Evolutionary conservation across 2,888 invertebrate genomes (phyloP).

Genomic region (Cheilosia scutellata): DNA sequence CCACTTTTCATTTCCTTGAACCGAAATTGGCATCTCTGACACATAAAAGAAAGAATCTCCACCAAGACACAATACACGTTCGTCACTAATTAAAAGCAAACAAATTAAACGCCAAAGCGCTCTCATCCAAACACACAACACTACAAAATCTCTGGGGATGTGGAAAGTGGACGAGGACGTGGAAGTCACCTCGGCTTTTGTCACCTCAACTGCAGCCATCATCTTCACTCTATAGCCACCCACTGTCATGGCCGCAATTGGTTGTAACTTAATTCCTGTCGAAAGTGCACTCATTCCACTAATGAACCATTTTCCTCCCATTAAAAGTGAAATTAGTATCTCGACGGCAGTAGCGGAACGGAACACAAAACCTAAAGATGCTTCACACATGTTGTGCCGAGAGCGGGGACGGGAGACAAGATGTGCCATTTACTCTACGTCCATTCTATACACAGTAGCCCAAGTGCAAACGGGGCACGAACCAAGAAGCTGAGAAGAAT

Average conservation of each 20-base stretch:
- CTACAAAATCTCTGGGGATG: background rate
- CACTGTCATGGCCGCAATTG: slow-evolving; percentile 74
- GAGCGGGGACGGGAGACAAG: no score
- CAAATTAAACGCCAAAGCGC: slow-evolving; percentile 68
- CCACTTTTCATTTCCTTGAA: slow-evolving; percentile 21
- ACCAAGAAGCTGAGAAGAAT: slow-evolving; percentile 26
- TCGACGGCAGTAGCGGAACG: slow-evolving; percentile 27
- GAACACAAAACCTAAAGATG: slow-evolving; percentile 66
- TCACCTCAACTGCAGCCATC: slow-evolving; percentile 42
- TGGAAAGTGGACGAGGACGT: no score
- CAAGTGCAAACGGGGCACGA: slow-evolving; percentile 12
- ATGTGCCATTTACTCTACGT: slow-evolving; percentile 35
- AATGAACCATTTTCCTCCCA: slow-evolving; percentile 75
- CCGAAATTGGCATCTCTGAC: background rate
- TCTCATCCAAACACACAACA: slow-evolving; percentile 31
- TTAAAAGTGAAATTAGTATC: slow-evolving; percentile 75
- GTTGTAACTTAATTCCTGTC: slow-evolving; percentile 76
- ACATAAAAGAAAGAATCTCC: slow-evolving; percentile 24
- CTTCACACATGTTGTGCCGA: slow-evolving; percentile 67
- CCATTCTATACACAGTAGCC: background rate
- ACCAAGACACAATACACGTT: slow-evolving; percentile 43
- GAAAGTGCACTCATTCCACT: slow-evolving; percentile 76
- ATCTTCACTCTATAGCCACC: slow-evolving; percentile 45
- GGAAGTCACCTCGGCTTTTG: slow-evolving; percentile 30
- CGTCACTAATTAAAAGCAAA: slow-evolving; percentile 73